Percentiles rank a stretch among this genome's conserved stretches.
Conservation (phyloP, 1,140 invertebrate species). For the Zophobas atratus region DNA sequence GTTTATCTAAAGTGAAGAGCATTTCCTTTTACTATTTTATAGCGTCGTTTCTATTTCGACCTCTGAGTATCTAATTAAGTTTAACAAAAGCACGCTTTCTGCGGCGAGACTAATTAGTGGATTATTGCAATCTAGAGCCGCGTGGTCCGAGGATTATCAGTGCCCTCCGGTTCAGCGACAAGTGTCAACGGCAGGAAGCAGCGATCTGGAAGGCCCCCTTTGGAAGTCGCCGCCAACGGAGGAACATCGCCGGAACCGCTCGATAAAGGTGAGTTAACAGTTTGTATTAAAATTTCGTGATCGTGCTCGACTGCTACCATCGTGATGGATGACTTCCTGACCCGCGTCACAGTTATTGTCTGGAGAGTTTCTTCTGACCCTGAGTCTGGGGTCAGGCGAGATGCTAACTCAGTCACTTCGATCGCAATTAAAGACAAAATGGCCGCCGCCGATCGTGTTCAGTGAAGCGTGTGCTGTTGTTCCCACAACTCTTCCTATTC, state of each 20-base stretch:
- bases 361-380: constrained; percentile 39
- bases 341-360: constrained; percentile 45
- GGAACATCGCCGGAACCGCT: constrained; percentile 46
- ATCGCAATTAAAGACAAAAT: constrained; percentile 41
- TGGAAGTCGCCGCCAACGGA: constrained; percentile 16
- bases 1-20: no score
- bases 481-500: constrained; percentile 35
- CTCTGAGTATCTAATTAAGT: neutral
- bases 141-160: constrained; percentile 45
- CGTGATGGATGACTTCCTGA: constrained; percentile 48
- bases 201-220: constrained; percentile 34
- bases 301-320: neutral
- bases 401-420: constrained; percentile 28
- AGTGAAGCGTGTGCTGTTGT: constrained; percentile 22
- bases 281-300: constrained; percentile 29
- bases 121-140: constrained; percentile 42
- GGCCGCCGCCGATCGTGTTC: constrained; percentile 30
- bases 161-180: constrained; percentile 32
- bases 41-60: neutral
- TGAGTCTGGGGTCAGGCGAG: constrained; percentile 25
- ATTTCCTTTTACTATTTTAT: no score
- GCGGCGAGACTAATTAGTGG: constrained; percentile 36
- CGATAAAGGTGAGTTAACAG: constrained; percentile 38
- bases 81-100: neutral
- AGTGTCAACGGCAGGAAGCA: constrained; percentile 44